Conservation (phyloP, 1,140 invertebrate genomes). For the Pseudomyrmex cubaensis region DNA sequence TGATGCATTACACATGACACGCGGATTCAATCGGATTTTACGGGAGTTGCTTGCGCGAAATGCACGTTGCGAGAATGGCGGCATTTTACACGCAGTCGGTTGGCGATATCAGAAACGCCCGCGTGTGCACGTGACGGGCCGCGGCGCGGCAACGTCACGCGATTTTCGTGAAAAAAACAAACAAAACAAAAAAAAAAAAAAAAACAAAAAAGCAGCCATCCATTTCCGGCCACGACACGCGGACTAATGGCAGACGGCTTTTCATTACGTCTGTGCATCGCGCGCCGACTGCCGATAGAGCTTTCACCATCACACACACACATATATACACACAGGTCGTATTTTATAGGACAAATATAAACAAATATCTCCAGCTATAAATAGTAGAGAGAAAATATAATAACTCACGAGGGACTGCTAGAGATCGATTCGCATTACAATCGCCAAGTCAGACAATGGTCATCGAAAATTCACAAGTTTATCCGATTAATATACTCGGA, state of each 20-base stretch:
- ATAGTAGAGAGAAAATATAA: conserved; percentile 37
- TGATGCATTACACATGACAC: conserved; percentile 52
- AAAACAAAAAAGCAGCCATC: conserved; percentile 55
- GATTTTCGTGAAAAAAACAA: conserved; percentile 49
- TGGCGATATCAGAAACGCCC: conserved; percentile 51
- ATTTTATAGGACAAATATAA: conserved; percentile 57
- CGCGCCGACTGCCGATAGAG: conserved; percentile 56
- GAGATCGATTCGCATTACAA: conserved; percentile 41
- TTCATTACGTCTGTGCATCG: conserved; percentile 60
- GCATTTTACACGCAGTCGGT: conserved; percentile 52
- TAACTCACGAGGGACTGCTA: conserved; percentile 33
- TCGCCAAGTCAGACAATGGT: background rate
- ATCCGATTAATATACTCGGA: background rate
- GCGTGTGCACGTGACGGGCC: conserved; percentile 31
- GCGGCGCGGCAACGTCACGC: conserved; percentile 48
- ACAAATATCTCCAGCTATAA: conserved; percentile 53
- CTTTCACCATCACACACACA: conserved; percentile 40
- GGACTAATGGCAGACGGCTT: conserved; percentile 54
- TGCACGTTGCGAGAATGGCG: conserved; percentile 42
- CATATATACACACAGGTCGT: background rate
- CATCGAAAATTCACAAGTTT: conserved; percentile 3
- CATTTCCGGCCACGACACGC: conserved; percentile 65
- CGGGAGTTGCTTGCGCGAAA: conserved; percentile 21
- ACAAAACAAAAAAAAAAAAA: background rate
- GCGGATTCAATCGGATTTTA: conserved; percentile 59